Base-by-base conservation (phyloP, 2,797 vertebrate species). In the Denticeps clupeoides region DNA sequence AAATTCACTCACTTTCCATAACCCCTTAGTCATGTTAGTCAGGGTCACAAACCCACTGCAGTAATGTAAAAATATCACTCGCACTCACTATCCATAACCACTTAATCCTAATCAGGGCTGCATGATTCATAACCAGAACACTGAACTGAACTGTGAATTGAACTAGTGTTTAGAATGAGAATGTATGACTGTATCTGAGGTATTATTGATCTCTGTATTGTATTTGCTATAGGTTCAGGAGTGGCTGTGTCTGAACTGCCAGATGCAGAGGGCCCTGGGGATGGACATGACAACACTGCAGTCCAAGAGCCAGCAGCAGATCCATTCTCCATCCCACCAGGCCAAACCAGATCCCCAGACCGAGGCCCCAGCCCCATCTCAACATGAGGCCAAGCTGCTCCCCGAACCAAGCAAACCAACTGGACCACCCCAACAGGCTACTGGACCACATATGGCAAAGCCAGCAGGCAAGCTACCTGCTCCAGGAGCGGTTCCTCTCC, bases 221-320 rank as follows among this genome's bases (percentile, higher is more conserved):
- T 3, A 6, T n/a, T 6, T 43, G 22, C 26, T 31, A 4, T 65
- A 99, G 95, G 90, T 97, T 52, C 87, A 97, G 62, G 95, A 99
- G 72, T 99, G 95, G 95, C 79, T 99, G 47, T 99, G 95, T 77
- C 81, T 99, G 67, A 99, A 99, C 77, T 99, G 95, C 80, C 95
- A 99, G 87, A 98, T 99, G 94, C 94, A 99, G 81, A 83, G 95
- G 69, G 93, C 95, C 0, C 65, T 99, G 71, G 95, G 95, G 50
- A 99, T 97, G 91, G 92, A 99, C 75, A 97, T 99, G 93, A 93
- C 87, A 52, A 97, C 93, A 0, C 90, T 93, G 40, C 88, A 90
- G 58, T 96, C 93, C 74, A 97, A 95, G 73, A 99, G 95, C 78
- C 93, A 96, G 78, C 95, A 95, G 60, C 92, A 96, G 77, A 88